Evolutionary conservation across 2,888 invertebrate genomes (phyloP).

Genomic region (Ichneumon xanthorius): DNA sequence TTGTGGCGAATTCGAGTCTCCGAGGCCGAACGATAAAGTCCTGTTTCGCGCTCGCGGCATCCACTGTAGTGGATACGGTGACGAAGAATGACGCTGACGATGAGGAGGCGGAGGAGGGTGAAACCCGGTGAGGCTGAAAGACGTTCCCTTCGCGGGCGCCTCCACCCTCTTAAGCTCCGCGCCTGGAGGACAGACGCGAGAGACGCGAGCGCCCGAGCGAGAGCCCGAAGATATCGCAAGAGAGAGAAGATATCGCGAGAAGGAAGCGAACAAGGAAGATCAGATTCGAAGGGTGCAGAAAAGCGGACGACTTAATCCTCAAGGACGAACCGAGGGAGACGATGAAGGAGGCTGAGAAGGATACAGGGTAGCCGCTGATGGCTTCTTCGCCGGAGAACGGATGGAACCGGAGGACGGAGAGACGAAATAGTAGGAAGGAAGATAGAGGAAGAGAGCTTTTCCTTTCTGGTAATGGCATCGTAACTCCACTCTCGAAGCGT

Average conservation of each 20-base stretch:
- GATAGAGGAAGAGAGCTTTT: conserved; percentile 55
- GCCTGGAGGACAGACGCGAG: conserved; percentile 25
- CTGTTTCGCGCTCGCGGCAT: conserved; percentile 36
- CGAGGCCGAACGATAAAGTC: conserved; percentile 48
- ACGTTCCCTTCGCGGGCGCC: conserved; percentile 64
- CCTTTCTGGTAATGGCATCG: conserved; percentile 63
- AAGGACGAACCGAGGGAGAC: conserved; percentile 49
- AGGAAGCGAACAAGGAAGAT: conserved; percentile 16
- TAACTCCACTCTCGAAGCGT: conserved; percentile 56
- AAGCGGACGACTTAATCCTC: conserved; percentile 58
- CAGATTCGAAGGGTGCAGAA: conserved; percentile 38
- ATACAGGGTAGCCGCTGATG: conserved; percentile 33
- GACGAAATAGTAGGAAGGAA: conserved; percentile 20
- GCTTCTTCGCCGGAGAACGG: conserved; percentile 26
- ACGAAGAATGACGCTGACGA: conserved; percentile 55
- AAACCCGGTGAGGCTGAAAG: conserved; percentile 55
- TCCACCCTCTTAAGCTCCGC: conserved; percentile 48
- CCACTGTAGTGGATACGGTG: conserved; percentile 16
- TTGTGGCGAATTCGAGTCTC: conserved; percentile 42
- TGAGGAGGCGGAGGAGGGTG: conserved; percentile 40
- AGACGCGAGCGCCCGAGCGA: conserved; percentile 34
- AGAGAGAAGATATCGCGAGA: conserved; percentile 1
- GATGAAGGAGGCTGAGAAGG: conserved; percentile 50
- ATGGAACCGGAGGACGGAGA: conserved; percentile 12
- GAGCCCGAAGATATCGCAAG: conserved; percentile 5